Base-by-base conservation (phyloP, 2,113 vertebrate genomes). In the Mastomys natalensis region DNA sequence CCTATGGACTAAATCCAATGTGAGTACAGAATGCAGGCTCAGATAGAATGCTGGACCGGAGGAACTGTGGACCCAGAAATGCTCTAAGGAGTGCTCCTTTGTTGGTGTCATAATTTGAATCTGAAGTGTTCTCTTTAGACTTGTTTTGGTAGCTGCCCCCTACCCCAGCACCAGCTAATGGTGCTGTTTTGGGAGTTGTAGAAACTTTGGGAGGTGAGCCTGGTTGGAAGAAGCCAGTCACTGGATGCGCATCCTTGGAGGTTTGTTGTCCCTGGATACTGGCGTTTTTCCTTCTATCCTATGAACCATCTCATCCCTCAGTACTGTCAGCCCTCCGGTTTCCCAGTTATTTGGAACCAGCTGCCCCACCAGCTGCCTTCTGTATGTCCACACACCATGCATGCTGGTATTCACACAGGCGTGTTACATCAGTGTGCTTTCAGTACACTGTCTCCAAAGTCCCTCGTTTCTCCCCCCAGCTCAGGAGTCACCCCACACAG, bases 351-450 rank as follows among this genome's bases (percentile, higher is more conserved):
- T 68, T 60, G 19, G 4, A 37, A 5, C 43, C 29, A 1, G 62
- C 34, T 70, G 51, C 51, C 76, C 62, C 62, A n/a, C 68, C 68
- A 72, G 68, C 70, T 24, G 82, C 66, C 8, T 12, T 13, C 66
- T 7, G 29, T 31, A 37, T 2, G 43, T 5, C 58, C 10, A 6
- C 45, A 11, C 43, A 1, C 15, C 0, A 0, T 12, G 62, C 1
- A 0, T 7, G 0, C 0, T 12, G 60, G 78, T 34, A 37, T 26
- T 45, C 72, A 31, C 43, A 21, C 11, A 21, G 1, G 31, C 2
- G 16, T 26, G 21, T 48, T 1, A 16, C 8, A 12, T n/a, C 13
- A 12, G 29, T 17, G n/a, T n/a, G 66, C 53, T 31, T 64, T n/a
- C 34, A 13, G 13, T 29, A 31, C 3, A 3, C 34, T 16, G 4